Evolutionary conservation across 2,888 invertebrate species (phyloP), one percentile per base, ranked within the genome.

Genomic region (Oscheius myriophilus): DNA sequence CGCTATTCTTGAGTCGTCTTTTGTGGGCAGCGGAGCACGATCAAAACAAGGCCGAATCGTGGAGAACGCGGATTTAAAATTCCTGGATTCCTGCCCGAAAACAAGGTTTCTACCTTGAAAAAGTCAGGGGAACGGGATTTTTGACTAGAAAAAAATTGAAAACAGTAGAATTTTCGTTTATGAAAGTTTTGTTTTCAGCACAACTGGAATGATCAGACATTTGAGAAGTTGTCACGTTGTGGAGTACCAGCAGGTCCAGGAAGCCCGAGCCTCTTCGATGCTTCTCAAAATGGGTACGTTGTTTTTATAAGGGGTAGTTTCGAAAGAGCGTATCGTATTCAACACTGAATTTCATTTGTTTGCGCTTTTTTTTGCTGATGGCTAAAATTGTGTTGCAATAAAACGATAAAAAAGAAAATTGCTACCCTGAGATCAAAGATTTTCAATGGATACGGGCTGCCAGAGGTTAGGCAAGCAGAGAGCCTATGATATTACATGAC

Each of bases 201-300:
- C 85, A 11, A 85, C 85, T n/a, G 85, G 85, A 53, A 85, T 85
- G 85, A 86, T 85, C 63, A 76, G 85, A 9, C 85, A 85, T 63
- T 59, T 85, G 67, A 71, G 83, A 42, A 83, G 83, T 72, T 85
- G 85, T 66, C 85, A 85, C 64, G 79, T 78, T 6, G 73, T 76
- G 52, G 79, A 81, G 57, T 81, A 81, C 57, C 81, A 81, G 55
- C 67, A 76, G 33, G 75, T 81, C 39, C 81, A 81, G 57, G 81
- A 81, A 61, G 81, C 81, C 16, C 67, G 81, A 25, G 79, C 79
- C 58, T 75, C 67, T 52, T 73, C 73, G 53, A 72, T 80, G 70
- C 72, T 78, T 53, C 70, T 76, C 41, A 80, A 80, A 73, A 76
- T 80, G 76, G 80, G 80, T 80, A 45, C 68, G 76, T 67, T 55